These are phyloP conservation scores for Amia ocellicauda DNA, from an alignment of 2,113 vertebrate genomes.

Conservation along the genomic window DNA sequence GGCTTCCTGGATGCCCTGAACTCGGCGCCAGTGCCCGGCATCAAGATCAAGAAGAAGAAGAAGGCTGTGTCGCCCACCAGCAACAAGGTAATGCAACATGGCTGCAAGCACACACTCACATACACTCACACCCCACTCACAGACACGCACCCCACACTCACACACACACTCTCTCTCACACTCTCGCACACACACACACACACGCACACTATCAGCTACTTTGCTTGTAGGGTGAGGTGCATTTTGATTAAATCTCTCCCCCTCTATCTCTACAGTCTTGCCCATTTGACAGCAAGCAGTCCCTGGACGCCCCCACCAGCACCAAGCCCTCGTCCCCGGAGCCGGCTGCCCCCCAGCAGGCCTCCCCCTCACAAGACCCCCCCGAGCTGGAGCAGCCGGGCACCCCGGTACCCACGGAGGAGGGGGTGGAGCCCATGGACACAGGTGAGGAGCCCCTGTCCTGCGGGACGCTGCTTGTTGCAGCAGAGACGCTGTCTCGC, in stretches of 20 bases:
- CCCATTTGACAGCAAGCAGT: conserved; percentile 79
- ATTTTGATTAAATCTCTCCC: too few species aligned
- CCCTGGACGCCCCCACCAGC: conserved; percentile 53
- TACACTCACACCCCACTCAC: neutral
- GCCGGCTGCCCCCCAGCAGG: conserved; percentile 32
- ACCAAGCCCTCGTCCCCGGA: conserved; percentile 84
- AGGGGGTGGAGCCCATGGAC: conserved; percentile 77
- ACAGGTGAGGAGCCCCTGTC: conserved; percentile 48
- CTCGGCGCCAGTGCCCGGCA: conserved; percentile 87
- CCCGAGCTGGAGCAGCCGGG: conserved; percentile 80
- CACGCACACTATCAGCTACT: too few species aligned
- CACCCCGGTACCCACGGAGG: conserved; percentile 81
- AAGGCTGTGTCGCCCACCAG: conserved; percentile 84
- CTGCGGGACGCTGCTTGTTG: neutral
- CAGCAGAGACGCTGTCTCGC: too few species aligned
- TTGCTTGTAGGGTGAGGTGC: too few species aligned
- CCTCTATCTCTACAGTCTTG: conserved; percentile 56
- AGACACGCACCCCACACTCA: too few species aligned
- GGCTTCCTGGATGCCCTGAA: conserved; percentile 93
- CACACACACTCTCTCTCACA: too few species aligned
- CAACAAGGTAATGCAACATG: conserved; percentile 91
- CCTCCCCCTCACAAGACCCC: conserved; percentile 55
- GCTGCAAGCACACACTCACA: too few species aligned
- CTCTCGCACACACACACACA: too few species aligned
- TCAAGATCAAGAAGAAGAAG: conserved; percentile 97